phyloP scores from a whole-genome alignment of 2,797 vertebrate genomes.

The Orientallactaga sibirica region DNA sequence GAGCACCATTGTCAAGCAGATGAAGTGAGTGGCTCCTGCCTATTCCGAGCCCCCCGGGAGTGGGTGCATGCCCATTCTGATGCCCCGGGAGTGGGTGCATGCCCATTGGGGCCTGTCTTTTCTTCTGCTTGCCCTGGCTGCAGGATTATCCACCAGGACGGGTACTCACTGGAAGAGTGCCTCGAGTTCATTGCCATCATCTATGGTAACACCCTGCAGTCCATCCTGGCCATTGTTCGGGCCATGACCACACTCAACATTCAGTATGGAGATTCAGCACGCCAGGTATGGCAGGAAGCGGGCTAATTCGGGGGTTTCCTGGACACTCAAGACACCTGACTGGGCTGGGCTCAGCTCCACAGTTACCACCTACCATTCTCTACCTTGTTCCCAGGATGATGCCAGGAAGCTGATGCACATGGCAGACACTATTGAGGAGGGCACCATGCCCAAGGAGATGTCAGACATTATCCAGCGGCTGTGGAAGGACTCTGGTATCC shows the following conservation, averaged over 20 bases:
- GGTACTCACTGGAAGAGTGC: conserved; percentile 97
- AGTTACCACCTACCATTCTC: not conserved
- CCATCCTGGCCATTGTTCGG: conserved; percentile 96
- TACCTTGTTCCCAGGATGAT: conserved; percentile 91
- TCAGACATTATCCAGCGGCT: conserved; percentile 95
- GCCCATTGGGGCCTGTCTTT: not conserved
- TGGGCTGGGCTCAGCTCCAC: not conserved
- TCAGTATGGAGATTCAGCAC: conserved; percentile 92
- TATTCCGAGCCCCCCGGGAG: not conserved
- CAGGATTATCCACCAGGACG: conserved; percentile 99
- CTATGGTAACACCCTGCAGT: conserved; percentile 98
- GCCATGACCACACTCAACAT: conserved; percentile 97
- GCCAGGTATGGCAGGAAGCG: conserved; percentile 86
- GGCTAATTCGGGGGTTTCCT: not conserved
- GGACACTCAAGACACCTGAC: not conserved
- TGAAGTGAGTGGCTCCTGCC: conserved; percentile 94
- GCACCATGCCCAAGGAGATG: conserved; percentile 97
- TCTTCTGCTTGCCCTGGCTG: rapidly evolving
- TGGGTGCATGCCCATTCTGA: not conserved
- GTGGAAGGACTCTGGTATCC: conserved; percentile 97
- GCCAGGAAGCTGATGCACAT: conserved; percentile 97
- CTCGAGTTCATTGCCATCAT: conserved; percentile 98
- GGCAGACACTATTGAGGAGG: conserved; percentile 98
- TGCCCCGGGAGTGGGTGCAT: not conserved
- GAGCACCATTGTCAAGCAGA: conserved; percentile 99